Percentiles rank a stretch among this genome's conserved stretches.
These are phyloP conservation scores for Trichonephila clavata DNA, from an alignment of 1,140 invertebrate genomes.

Conservation along the genomic window DNA sequence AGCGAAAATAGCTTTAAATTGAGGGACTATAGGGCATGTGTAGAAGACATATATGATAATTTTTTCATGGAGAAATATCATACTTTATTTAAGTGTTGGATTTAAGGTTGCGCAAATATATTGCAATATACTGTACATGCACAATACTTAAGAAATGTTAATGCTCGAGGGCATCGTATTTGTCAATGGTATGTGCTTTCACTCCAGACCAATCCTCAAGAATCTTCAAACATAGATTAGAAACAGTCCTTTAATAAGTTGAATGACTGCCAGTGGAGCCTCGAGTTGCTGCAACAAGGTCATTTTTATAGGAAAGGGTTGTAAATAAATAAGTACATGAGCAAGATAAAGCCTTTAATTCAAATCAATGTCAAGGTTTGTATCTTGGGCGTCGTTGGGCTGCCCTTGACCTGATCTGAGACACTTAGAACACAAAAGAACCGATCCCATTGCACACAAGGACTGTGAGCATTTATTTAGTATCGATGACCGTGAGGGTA, in stretches of 20 bases:
- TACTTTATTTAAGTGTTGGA: too few relatives aligned
- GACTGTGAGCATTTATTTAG: background rate
- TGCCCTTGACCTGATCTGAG: slow-evolving; percentile 49
- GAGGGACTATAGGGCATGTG: too few relatives aligned
- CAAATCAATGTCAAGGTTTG: slow-evolving; percentile 26
- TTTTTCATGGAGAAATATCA: too few relatives aligned
- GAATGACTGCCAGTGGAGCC: background rate
- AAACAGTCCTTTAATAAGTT: background rate
- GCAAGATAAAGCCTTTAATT: background rate
- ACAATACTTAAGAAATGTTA: too few relatives aligned
- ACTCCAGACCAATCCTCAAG: too few relatives aligned
- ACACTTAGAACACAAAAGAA: background rate
- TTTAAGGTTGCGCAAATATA: too few relatives aligned
- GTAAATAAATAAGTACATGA: slow-evolving; percentile 14
- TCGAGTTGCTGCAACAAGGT: background rate
- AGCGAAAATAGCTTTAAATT: too few relatives aligned
- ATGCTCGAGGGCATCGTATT: too few relatives aligned
- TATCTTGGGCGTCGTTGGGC: background rate
- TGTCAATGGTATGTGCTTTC: too few relatives aligned
- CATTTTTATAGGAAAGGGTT: background rate
- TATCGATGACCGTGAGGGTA: slow-evolving; percentile 1
- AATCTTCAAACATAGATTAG: too few relatives aligned
- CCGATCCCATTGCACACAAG: background rate
- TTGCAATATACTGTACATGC: too few relatives aligned
- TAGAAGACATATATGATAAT: too few relatives aligned